Base-by-base conservation (phyloP, 2,113 vertebrate species). In the Rissa tridactyla region DNA sequence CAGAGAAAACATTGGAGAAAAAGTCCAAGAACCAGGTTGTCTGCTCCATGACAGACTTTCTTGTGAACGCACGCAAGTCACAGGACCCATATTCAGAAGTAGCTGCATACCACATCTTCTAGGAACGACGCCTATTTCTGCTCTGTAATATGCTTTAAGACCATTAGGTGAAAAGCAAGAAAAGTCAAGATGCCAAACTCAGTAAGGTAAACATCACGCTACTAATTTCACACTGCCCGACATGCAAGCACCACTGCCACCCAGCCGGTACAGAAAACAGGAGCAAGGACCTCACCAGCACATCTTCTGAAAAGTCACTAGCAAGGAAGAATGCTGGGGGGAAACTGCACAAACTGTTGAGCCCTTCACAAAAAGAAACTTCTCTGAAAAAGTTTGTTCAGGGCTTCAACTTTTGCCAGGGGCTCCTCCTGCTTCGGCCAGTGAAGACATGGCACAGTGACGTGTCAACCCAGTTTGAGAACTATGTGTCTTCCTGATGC, bases 391-490 rank as follows among this genome's bases (percentile, higher is more conserved):
- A 30, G 34, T 70, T 83, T 32, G 6, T 29, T 60, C 36, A 44
- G 54, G 47, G 47, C 16, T 92, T 73, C 3, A 1, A 60, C 61
- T 85, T 82, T 23, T 57, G 57, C 42, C 52, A 29, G 10, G 38
- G 60, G 62, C 64, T 60, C 25, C 34, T 69, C 52, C 44, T 54
- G 34, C 38, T 34, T 42, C 3, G 8, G 30, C 27, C 55, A 73
- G n/a, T 1, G 4, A 68, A 91, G 83, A 70, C 0, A 0, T 17
- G 19, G 57, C 49, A 47, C 32, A 68, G 42, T 0, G 0, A 77
- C 58, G 25, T 6, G 15, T 23, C 7, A 17, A 9, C 30, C 22
- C 1, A 0, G 23, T 58, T 87, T 91, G n/a, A 81, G 51, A 81
- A 57, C 6, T 26, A 7, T 1, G 21, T 38, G 34, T 86, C 42